Conservation (phyloP, 2,797 vertebrate species). For the Hirundo rustica region DNA sequence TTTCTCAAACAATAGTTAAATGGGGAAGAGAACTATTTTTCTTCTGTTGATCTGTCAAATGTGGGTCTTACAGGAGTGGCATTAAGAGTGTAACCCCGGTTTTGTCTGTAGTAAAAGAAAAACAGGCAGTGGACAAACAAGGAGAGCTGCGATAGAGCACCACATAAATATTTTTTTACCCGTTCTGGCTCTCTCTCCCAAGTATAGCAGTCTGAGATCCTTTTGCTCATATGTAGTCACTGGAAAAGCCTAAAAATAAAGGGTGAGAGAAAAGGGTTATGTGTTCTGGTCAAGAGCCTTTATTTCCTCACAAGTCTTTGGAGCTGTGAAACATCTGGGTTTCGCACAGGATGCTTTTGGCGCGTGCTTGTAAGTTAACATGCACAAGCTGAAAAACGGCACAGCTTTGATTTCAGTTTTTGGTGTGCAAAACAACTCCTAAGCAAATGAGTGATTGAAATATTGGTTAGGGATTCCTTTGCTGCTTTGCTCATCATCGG, state of each 20-base stretch:
- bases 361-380: background rate
- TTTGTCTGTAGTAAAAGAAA: background rate
- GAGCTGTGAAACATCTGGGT: background rate
- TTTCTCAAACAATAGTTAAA: constrained; percentile 41
- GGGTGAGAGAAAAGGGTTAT: background rate
- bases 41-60: background rate
- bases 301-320: background rate
- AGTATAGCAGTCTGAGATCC: background rate
- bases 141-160: background rate
- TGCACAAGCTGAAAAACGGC: background rate
- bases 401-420: background rate
- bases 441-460: background rate
- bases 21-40: constrained; percentile 7
- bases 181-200: background rate
- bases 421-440: background rate
- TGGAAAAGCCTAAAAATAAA: background rate
- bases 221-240: background rate
- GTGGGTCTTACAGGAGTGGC: background rate
- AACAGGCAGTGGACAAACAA: background rate
- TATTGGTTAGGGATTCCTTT: background rate
- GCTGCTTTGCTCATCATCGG: background rate
- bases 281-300: background rate
- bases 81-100: background rate
- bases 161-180: background rate
- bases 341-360: background rate